Evolutionary conservation across 2,113 vertebrate species (phyloP).

Genomic region (Damaliscus lunatus): DNA sequence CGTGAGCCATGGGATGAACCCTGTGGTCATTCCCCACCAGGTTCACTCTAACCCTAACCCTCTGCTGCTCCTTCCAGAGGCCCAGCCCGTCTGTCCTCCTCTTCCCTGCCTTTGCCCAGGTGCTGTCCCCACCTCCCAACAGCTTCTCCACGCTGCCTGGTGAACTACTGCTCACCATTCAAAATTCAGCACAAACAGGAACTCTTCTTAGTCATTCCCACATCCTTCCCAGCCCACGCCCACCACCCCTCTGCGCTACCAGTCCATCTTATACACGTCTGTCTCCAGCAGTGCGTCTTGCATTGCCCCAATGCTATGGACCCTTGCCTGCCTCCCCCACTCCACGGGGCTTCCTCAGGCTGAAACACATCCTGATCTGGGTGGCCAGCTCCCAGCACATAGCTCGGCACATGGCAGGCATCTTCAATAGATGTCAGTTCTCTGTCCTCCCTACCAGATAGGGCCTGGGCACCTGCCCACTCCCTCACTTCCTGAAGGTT

Average conservation of each 20-base stretch:
- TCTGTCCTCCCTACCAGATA: neutral
- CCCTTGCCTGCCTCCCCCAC: neutral
- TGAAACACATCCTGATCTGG: neutral
- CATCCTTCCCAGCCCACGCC: neutral
- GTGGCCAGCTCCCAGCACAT: neutral
- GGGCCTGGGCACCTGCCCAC: neutral
- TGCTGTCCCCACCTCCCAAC: neutral
- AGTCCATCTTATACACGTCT: fast-evolving
- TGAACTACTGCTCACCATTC: neutral
- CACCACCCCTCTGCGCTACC: neutral
- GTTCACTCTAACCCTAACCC: neutral
- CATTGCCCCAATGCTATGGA: fast-evolving
- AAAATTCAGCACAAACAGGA: neutral
- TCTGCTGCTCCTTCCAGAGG: neutral
- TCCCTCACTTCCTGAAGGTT: neutral
- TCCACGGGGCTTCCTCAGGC: neutral
- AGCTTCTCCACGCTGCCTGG: neutral
- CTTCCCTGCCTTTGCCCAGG: neutral
- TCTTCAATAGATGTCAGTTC: neutral
- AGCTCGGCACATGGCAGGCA: no score
- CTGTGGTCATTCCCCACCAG: neutral
- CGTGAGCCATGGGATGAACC: neutral
- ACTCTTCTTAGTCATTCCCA: neutral
- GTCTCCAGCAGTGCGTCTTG: fast-evolving
- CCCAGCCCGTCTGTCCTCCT: neutral